A percentile compares a stretch with the other conserved stretches of the same genome.
phyloP scores from a whole-genome alignment of 2,113 vertebrate genomes.

The Nycticebus coucang region DNA sequence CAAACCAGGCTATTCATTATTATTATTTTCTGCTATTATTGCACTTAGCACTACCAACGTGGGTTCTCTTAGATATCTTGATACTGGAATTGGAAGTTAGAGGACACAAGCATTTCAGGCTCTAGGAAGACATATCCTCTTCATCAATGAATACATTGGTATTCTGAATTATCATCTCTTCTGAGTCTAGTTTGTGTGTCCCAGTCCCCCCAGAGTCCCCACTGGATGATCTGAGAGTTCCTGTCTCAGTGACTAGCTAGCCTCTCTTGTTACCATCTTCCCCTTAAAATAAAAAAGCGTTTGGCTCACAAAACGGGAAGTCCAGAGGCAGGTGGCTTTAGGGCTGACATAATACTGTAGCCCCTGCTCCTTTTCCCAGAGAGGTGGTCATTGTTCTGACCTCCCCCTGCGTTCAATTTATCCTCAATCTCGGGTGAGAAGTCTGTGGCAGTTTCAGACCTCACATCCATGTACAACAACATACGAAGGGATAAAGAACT shows the following conservation, averaged over 20 bases:
- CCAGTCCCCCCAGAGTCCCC: neutral
- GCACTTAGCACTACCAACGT: neutral
- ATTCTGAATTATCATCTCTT: neutral
- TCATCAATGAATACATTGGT: neutral
- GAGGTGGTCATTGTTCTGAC: neutral
- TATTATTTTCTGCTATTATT: neutral
- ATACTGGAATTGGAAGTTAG: slow-evolving; percentile 24
- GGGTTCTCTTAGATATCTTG: neutral
- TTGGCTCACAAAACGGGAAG: slow-evolving; percentile 16
- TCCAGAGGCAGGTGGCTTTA: neutral
- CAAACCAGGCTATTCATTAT: neutral
- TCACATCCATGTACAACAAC: neutral
- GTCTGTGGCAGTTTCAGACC: neutral
- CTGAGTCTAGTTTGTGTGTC: neutral
- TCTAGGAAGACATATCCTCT: neutral
- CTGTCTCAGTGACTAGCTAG: neutral
- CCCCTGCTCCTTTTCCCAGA: neutral
- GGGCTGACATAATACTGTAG: neutral
- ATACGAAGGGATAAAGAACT: neutral
- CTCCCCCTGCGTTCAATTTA: neutral
- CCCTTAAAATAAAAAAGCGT: neutral
- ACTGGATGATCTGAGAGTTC: neutral
- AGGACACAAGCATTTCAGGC: neutral
- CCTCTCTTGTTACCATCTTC: slow-evolving; percentile 9
- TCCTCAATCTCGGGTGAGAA: neutral